These are phyloP conservation scores for Emberiza fucata DNA, from an alignment of 2,113 vertebrate species.

Conservation along the genomic window DNA sequence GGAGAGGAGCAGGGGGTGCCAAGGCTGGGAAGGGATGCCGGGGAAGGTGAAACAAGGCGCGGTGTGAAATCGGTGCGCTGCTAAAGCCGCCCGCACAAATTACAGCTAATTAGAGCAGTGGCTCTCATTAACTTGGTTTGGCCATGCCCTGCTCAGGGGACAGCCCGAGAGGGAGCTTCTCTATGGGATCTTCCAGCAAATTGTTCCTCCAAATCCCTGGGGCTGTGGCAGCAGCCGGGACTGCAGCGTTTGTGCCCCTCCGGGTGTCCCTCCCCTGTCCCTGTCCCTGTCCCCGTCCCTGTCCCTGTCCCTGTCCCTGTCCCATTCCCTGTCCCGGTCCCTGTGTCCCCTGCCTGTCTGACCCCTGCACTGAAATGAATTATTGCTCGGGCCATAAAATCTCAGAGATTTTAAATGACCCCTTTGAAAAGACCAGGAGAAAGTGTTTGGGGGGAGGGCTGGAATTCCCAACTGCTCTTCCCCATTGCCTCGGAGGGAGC, in stretches of 20 bases:
- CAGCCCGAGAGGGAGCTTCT: neutral
- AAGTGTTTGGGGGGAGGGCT: neutral
- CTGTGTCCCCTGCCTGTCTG: neutral
- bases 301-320: too few species aligned
- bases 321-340: too few species aligned
- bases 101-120: neutral
- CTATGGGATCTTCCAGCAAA: neutral
- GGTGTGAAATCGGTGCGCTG: neutral
- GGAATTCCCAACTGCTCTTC: neutral
- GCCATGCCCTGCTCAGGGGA: neutral
- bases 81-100: neutral
- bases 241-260: neutral
- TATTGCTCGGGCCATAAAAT: neutral
- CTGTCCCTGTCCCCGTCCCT: too few species aligned
- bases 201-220: accelerated
- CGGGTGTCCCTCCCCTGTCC: neutral
- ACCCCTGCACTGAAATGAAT: neutral
- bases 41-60: neutral
- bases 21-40: accelerated
- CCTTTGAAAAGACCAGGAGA: too few species aligned
- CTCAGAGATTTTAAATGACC: neutral
- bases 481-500: neutral
- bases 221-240: neutral
- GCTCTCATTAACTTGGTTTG: neutral
- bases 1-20: neutral